Base-by-base conservation (phyloP, 2,797 vertebrate species). In the Eremophila alpestris region DNA sequence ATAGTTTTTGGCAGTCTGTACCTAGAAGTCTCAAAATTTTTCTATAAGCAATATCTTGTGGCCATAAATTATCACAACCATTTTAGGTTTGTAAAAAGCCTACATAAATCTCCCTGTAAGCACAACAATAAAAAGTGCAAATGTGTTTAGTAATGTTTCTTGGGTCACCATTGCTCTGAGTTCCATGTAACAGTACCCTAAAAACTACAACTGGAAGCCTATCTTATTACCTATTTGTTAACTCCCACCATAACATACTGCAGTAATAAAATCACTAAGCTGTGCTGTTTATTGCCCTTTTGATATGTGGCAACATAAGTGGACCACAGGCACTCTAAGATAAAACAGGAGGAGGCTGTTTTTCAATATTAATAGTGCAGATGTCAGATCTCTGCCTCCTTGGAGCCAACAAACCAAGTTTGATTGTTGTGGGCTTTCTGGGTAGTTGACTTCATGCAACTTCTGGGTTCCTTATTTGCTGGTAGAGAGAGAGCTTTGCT, bases 261-360 rank as follows among this genome's bases (percentile, higher is more conserved):
- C 83, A 95, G 87, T 49, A 93, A 90, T 95, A 96, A 96, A 96
- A 91, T 93, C 89, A 92, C 84, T 93, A 76, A 94, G 85, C 87
- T 95, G 82, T 91, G 84, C 94, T 94, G 94, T 97, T 97, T 97
- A 96, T 97, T 96, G 77, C 94, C 77, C 83, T 94, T 93, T 70
- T 76, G 84, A 91, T 93, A 93, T 90, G 89, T 96, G 85, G 80
- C 94, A 94, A 86, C 73, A 20, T 69, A 90, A 96, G 90, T 71
- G 89, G 94, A 94, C 96, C 89, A 93, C 94, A 97, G 91, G 89
- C 92, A 83, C 67, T 94, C 87, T 38, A 67, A 88, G 95, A 95
- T 95, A 92, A 97, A 96, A 92, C 85, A 96, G 69, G 56, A 83
- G 91, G 76, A 69, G 84, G 62, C 73, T 91, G 36, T 60, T 95